A percentile compares a stretch with the other conserved stretches of the same genome.
Conservation (phyloP, 2,113 vertebrate genomes). For the Caranx melampygus region DNA sequence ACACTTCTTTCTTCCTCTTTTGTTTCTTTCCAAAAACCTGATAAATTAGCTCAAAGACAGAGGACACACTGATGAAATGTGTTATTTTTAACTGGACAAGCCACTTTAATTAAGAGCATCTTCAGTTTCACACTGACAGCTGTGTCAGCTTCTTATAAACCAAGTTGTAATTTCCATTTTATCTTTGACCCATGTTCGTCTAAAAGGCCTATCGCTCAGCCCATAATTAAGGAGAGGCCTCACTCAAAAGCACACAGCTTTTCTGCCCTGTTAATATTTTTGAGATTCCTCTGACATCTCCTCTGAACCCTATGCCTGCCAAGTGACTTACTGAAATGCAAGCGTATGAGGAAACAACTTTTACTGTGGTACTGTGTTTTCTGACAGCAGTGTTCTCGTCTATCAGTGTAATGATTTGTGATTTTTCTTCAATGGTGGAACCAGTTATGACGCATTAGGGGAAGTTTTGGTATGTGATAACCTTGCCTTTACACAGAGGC, state of each 20-base stretch:
- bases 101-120: conserved; percentile 27
- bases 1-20: too few species aligned
- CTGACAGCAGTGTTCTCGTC: background rate
- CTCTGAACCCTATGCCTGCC: conserved; percentile 25
- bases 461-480: background rate
- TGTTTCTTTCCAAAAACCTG: background rate
- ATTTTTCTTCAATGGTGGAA: background rate
- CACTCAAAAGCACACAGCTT: conserved; percentile 3
- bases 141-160: background rate
- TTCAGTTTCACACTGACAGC: conserved; percentile 15
- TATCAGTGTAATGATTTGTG: background rate
- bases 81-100: conserved; percentile 26
- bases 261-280: background rate
- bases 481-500: background rate
- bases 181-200: conserved; percentile 19
- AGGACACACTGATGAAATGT: background rate
- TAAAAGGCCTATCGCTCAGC: background rate
- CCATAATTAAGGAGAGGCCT: conserved; percentile 17
- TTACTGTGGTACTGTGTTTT: background rate
- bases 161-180: conserved; percentile 21
- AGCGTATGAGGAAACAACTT: background rate
- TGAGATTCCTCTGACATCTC: conserved; percentile 8
- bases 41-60: background rate
- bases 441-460: background rate
- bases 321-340: conserved; percentile 11